Base-by-base conservation (phyloP, 1,140 invertebrate species). In the Drosophila willistoni region DNA sequence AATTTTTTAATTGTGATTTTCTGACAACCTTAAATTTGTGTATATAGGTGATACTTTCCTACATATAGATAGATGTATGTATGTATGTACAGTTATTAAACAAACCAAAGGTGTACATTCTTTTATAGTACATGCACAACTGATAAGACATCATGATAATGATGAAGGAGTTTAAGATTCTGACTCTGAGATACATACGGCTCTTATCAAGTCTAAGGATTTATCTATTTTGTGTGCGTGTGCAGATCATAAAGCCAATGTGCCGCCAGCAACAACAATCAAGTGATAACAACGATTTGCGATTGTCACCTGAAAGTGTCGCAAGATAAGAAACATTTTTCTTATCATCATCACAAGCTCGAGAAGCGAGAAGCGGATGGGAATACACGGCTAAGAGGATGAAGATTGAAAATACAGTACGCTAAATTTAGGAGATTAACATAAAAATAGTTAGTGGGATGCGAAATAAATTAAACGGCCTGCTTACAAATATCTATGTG, bases 281-380 rank as follows among this genome's bases (percentile, higher is more conserved):
- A 47, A 42, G 63, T 56, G 44, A 56, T 65, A 56, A 42, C 44
- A 47, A 51, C 62, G 65, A 71, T 83, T 64, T 68, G 64, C 39
- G 59, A 73, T 69, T 60, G 77, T 68, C 77, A 68, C 68, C 77
- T 64, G 39, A 81, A 73, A 77, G 66, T 84, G 81, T 81, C 81
- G 73, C 73, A 65, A 73, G 74, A 77, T 77, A 83, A 82, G 47
- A 41, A 42, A 59, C 79, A 78, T 29, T 7, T 70, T 41, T 51
- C 79, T 82, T 73, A 73, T 25, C 57, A 47, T 12, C 19, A 51
- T 41, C 17, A 74, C 41, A 34, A 62, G 25, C 36, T 36, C 33
- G 29, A 33, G n/a, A 29, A 29, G 29, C 29, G 41, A 57, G 5
- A 29, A 44, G 22, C 10, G 41, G 33, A 12, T 9, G 41, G 34